Evolutionary conservation across 2,888 invertebrate species (phyloP).

Genomic region (Sinhomidia bicolor): DNA sequence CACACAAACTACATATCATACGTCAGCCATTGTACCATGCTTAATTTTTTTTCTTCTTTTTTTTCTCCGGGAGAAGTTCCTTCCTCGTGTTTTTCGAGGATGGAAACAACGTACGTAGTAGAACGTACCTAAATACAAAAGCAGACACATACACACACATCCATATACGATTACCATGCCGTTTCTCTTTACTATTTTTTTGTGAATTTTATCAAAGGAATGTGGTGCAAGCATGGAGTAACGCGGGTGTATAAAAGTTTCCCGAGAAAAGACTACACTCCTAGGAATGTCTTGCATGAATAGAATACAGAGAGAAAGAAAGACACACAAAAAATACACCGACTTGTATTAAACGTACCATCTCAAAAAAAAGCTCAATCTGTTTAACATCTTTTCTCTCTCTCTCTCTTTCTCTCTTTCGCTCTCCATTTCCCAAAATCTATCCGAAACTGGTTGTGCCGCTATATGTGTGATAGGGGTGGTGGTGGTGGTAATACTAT

Average conservation of each 20-base stretch:
- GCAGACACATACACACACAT: not conserved
- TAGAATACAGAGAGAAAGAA: not conserved
- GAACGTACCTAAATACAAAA: not conserved
- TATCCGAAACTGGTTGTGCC: not conserved
- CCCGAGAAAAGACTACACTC: too few species aligned
- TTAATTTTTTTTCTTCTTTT: not conserved
- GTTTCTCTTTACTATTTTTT: too few species aligned
- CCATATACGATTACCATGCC: too few species aligned
- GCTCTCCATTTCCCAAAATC: not conserved
- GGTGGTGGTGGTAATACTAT: not conserved
- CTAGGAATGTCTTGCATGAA: too few species aligned
- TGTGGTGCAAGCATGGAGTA: not conserved
- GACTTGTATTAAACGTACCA: too few species aligned
- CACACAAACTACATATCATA: not conserved
- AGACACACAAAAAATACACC: too few species aligned
- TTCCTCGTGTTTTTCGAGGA: not conserved
- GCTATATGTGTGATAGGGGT: not conserved
- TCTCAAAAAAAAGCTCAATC: constrained; percentile 15
- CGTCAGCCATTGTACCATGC: constrained; percentile 26
- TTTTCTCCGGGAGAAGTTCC: constrained; percentile 14
- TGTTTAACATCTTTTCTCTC: constrained; percentile 7
- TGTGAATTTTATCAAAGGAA: not conserved
- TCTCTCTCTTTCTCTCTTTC: not conserved
- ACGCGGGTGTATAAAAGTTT: not conserved
- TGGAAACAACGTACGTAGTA: too few species aligned